Evolutionary conservation across 2,888 invertebrate genomes (phyloP).

Genomic region (Troglohyphantes excavatus): DNA sequence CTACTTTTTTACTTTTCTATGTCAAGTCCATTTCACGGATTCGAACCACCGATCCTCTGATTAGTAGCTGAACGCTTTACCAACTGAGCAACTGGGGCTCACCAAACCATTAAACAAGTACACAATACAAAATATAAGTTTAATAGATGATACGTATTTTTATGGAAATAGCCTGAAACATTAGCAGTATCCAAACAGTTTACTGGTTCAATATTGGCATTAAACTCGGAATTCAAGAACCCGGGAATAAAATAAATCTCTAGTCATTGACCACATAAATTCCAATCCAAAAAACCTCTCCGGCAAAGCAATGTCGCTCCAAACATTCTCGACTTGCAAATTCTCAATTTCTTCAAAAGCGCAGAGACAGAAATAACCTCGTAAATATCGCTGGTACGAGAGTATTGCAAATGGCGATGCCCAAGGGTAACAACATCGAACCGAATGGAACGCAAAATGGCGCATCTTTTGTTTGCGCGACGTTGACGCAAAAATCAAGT

Average conservation of each 20-base stretch:
- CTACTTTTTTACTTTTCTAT: too few species aligned
- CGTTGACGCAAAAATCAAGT: conserved; percentile 68
- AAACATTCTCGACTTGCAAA: conserved; percentile 27
- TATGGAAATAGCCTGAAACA: too few species aligned
- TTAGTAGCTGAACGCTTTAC: too few species aligned
- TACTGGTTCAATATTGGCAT: too few species aligned
- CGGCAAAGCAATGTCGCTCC: neutral
- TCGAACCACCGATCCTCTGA: too few species aligned
- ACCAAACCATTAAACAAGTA: too few species aligned
- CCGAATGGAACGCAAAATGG: conserved; percentile 63
- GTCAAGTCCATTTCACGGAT: too few species aligned
- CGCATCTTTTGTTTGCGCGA: conserved; percentile 60
- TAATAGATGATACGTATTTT: too few species aligned
- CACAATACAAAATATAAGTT: too few species aligned
- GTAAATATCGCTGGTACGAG: conserved; percentile 55
- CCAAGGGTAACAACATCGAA: conserved; percentile 27
- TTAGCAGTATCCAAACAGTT: too few species aligned
- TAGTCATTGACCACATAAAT: conserved; percentile 35
- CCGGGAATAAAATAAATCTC: conserved; percentile 9
- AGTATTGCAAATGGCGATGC: conserved; percentile 63
- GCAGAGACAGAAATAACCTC: conserved; percentile 51
- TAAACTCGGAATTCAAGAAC: neutral
- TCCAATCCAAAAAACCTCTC: conserved; percentile 14
- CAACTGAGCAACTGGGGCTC: too few species aligned
- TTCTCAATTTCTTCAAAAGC: conserved; percentile 58